phyloP scores from a whole-genome alignment of 2,113 vertebrate genomes.

The Sakesphorus luctuosus region DNA sequence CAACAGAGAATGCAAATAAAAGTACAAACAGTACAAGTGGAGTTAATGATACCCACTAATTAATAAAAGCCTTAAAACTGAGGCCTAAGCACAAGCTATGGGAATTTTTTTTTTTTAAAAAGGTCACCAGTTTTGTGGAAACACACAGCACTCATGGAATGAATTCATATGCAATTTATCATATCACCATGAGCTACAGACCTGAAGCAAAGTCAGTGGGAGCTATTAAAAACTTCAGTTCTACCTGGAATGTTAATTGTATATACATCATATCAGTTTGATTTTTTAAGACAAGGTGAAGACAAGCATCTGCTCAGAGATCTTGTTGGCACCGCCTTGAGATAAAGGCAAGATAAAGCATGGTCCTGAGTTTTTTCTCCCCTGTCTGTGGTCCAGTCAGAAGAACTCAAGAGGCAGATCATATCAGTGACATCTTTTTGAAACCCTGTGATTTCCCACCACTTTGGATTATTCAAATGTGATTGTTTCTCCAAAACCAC shows the following conservation, averaged over 20 bases:
- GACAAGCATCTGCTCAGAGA: neutral
- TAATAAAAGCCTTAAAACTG: neutral
- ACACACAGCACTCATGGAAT: neutral
- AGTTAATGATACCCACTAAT: neutral
- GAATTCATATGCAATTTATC: neutral
- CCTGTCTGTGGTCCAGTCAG: neutral
- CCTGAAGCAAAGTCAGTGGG: neutral
- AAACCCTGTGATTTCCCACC: neutral
- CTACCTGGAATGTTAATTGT: neutral
- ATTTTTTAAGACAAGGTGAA: neutral
- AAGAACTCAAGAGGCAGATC: neutral
- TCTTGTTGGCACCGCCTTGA: neutral
- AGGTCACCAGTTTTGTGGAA: accelerated
- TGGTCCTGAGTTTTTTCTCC: neutral
- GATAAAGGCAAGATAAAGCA: neutral
- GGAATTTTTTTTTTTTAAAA: too few relatives aligned
- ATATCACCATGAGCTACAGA: neutral
- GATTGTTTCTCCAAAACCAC: neutral
- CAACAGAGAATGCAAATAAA: neutral
- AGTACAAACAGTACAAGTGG: neutral
- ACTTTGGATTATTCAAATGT: neutral
- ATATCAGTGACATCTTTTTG: neutral
- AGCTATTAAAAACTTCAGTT: neutral
- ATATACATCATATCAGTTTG: neutral
- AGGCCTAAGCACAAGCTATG: neutral